Evolutionary conservation across 2,113 vertebrate species (phyloP).

Genomic region (Eurystomus gularis): DNA sequence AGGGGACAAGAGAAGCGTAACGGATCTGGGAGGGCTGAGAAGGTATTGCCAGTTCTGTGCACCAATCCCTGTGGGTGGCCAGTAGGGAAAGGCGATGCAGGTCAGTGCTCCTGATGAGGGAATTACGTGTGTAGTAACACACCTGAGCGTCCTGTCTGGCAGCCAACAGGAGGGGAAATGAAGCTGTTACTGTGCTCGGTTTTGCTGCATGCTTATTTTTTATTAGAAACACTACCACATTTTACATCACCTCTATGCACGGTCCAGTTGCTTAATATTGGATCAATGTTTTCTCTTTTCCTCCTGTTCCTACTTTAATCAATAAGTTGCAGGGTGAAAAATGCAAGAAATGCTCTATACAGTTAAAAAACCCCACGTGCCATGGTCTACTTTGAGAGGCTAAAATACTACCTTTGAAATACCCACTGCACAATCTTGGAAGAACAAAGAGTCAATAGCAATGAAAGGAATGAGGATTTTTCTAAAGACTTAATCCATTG

Average conservation of each 20-base stretch:
- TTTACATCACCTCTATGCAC: neutral
- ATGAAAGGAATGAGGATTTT: neutral
- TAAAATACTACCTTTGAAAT: neutral
- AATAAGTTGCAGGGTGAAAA: neutral
- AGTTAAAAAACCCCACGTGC: neutral
- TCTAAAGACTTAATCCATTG: neutral
- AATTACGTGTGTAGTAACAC: neutral
- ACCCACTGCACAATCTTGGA: neutral
- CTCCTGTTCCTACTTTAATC: neutral
- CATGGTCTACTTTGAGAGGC: neutral
- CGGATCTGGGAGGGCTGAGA: neutral
- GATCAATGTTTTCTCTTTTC: neutral
- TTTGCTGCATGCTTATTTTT: neutral
- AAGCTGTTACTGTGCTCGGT: neutral
- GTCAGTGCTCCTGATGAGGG: neutral
- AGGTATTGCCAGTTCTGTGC: neutral
- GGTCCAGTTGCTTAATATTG: neutral
- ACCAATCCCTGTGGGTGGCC: neutral
- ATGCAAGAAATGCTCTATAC: neutral
- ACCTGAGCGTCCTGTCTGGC: neutral
- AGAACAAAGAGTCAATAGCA: neutral
- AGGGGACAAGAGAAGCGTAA: neutral
- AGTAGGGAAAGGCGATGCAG: fast-evolving
- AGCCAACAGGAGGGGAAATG: neutral
- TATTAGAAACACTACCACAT: neutral